Percentiles rank a stretch among this genome's conserved stretches.
phyloP scores from a whole-genome alignment of 2,113 vertebrate genomes.

The Puntigrus tetrazona region DNA sequence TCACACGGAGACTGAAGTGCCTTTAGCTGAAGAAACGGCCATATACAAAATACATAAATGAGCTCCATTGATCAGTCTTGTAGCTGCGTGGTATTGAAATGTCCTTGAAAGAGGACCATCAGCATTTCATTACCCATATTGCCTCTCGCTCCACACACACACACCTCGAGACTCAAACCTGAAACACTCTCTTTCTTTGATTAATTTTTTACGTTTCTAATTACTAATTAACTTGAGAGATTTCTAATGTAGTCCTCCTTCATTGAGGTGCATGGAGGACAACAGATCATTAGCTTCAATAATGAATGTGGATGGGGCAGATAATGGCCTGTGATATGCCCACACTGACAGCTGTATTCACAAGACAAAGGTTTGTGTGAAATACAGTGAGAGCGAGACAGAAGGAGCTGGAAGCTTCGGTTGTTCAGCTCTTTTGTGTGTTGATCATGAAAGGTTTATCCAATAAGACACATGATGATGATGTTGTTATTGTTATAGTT shows the following conservation, averaged over 20 bases:
- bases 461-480: no score
- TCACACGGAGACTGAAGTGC: not conserved
- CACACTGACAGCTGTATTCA: constrained; percentile 79
- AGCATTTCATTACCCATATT: constrained; percentile 79
- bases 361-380: constrained; percentile 65
- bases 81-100: not conserved
- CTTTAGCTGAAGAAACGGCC: not conserved
- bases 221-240: constrained; percentile 99
- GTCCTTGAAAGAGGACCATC: constrained; percentile 47
- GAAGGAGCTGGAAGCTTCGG: constrained; percentile 43
- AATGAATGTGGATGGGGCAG: constrained; percentile 78
- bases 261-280: constrained; percentile 84
- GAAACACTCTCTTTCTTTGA: constrained; percentile 86
- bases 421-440: not conserved
- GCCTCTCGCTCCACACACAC: constrained; percentile 40
- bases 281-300: constrained; percentile 87
- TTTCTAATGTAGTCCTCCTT: constrained; percentile 88
- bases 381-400: constrained; percentile 48
- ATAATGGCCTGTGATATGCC: constrained; percentile 80
- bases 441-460: not conserved
- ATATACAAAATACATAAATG: not conserved
- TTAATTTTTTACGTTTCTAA: constrained; percentile 98
- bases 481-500: not conserved
- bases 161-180: constrained; percentile 89
- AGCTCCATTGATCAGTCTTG: not conserved